phyloP scores from a whole-genome alignment of 2,888 invertebrate genomes.

The Actias luna region DNA sequence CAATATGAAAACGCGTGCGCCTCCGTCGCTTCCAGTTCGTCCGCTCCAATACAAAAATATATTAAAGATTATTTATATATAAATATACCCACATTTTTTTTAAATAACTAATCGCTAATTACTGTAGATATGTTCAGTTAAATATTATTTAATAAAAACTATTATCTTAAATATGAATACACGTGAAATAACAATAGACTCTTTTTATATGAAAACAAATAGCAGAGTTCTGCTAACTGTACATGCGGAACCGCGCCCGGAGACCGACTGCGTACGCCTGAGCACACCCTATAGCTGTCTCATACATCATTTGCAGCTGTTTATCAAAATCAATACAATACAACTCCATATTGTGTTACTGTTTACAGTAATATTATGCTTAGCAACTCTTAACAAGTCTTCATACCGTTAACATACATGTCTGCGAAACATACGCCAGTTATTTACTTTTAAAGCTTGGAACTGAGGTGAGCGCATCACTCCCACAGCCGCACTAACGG shows the following conservation, averaged over 20 bases:
- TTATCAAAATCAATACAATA: background rate
- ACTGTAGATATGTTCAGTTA: slow-evolving; percentile 7
- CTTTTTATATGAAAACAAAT: slow-evolving; percentile 4
- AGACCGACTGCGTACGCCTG: too few relatives aligned
- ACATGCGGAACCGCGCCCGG: too few relatives aligned
- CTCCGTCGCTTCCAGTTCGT: background rate
- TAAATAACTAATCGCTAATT: slow-evolving; percentile 12
- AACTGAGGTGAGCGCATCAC: too few relatives aligned
- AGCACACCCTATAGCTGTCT: too few relatives aligned
- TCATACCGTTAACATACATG: background rate
- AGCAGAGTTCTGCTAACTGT: background rate
- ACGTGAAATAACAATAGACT: slow-evolving; percentile 2
- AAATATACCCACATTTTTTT: slow-evolving; percentile 15
- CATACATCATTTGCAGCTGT: background rate
- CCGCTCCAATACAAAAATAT: slow-evolving; percentile 14
- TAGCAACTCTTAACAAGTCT: background rate
- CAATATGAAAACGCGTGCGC: background rate
- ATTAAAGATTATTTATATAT: slow-evolving; percentile 16
- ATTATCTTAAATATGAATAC: slow-evolving; percentile 3
- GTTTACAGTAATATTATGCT: background rate
- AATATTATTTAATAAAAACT: background rate
- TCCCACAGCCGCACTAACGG: too few relatives aligned
- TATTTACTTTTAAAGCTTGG: background rate
- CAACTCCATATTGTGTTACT: background rate
- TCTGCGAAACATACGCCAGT: background rate